Evolutionary conservation across 1,140 invertebrate genomes (phyloP).

Genomic region (Brachystomella parvula): DNA sequence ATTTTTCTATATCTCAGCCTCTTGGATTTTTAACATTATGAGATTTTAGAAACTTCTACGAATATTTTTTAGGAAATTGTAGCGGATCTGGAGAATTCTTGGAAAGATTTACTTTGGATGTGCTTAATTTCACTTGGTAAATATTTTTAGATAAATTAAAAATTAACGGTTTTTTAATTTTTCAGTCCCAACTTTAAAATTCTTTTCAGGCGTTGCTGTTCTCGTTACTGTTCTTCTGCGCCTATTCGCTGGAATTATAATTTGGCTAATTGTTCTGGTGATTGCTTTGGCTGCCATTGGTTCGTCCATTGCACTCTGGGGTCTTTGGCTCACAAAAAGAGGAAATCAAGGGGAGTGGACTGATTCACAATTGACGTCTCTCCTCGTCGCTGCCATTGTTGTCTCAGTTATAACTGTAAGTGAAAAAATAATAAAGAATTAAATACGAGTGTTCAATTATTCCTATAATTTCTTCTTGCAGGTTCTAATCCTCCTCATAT

Average conservation of each 20-base stretch:
- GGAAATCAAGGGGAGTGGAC: constrained; percentile 35
- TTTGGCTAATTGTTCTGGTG: constrained; percentile 59
- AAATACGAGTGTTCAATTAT: constrained; percentile 11
- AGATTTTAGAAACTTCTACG: neutral
- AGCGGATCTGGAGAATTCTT: constrained; percentile 55
- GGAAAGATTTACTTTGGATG: constrained; percentile 55
- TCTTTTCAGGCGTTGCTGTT: constrained; percentile 50
- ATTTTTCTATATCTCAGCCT: too few species aligned
- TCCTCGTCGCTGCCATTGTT: constrained; percentile 51
- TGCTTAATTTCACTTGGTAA: constrained; percentile 49
- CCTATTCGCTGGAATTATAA: constrained; percentile 54
- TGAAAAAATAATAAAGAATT: constrained; percentile 7
- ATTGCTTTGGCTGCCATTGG: constrained; percentile 52
- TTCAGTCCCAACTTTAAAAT: neutral
- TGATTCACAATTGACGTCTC: constrained; percentile 39
- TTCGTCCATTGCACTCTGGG: constrained; percentile 59
- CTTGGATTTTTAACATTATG: neutral
- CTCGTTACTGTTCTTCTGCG: constrained; percentile 54
- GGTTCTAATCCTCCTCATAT: constrained; percentile 56
- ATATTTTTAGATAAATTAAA: constrained; percentile 6
- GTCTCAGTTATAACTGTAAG: constrained; percentile 55
- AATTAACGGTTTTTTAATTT: neutral
- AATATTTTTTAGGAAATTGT: constrained; percentile 46
- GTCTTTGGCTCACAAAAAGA: constrained; percentile 42
- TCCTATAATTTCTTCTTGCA: constrained; percentile 38